phyloP scores from a whole-genome alignment of 2,888 invertebrate species.

The Epistrophella euchroma region DNA sequence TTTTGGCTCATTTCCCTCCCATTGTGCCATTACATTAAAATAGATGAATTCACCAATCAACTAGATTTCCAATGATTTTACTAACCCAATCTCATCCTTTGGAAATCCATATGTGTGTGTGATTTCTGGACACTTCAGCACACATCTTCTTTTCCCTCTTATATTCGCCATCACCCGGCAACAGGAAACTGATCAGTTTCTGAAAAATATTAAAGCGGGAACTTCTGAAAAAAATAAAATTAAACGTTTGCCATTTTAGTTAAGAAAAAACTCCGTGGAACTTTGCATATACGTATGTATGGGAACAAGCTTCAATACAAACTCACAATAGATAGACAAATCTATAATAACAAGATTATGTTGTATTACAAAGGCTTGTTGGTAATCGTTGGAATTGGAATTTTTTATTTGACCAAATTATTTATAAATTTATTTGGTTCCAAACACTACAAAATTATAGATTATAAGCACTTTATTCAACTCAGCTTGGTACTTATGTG shows the following conservation, averaged over 20 bases:
- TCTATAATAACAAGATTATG: not conserved
- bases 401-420: slow-evolving; percentile 4
- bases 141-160: slow-evolving; percentile 9
- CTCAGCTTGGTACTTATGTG: not conserved
- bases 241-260: not conserved
- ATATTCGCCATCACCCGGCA: not conserved
- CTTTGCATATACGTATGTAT: not conserved
- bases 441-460: slow-evolving; percentile 16
- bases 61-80: slow-evolving; percentile 1
- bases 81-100: slow-evolving; percentile 62
- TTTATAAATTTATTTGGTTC: slow-evolving; percentile 1
- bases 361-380: not conserved
- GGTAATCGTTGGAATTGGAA: not conserved
- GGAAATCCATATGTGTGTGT: slow-evolving; percentile 43
- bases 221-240: not conserved
- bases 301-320: not conserved
- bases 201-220: slow-evolving; percentile 7
- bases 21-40: too few relatives aligned
- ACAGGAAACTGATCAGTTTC: not conserved
- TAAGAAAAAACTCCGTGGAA: not conserved
- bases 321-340: not conserved
- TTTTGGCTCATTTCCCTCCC: too few relatives aligned
- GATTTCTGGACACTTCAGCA: slow-evolving; percentile 35
- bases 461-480: slow-evolving; percentile 9
- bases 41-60: not conserved